A percentile compares a stretch with the other conserved stretches of the same genome.
These are phyloP conservation scores for Melanaphis sacchari DNA, from an alignment of 1,140 invertebrate genomes.

Conservation along the genomic window DNA sequence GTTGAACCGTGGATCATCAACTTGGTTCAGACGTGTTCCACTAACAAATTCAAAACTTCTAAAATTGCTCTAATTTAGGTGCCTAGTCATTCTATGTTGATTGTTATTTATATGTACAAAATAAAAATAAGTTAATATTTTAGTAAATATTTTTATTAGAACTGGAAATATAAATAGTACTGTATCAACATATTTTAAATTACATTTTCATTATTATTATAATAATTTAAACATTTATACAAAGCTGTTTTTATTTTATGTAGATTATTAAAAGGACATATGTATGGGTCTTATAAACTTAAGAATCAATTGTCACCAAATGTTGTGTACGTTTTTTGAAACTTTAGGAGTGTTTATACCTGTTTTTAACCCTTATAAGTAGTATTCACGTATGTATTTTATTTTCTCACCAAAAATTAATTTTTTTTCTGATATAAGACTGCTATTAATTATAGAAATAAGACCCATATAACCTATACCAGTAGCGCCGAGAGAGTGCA, in stretches of 20 bases:
- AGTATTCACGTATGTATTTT: background rate
- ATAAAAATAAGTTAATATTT: constrained; percentile 1
- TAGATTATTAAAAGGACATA: background rate
- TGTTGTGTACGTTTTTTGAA: background rate
- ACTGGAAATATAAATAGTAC: background rate
- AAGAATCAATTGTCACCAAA: background rate
- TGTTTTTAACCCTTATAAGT: background rate
- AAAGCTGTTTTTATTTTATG: background rate
- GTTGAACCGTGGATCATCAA: constrained; percentile 74
- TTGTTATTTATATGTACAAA: constrained; percentile 34
- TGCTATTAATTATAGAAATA: background rate
- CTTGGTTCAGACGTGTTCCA: constrained; percentile 61
- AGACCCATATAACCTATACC: too few relatives aligned
- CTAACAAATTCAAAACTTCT: constrained; percentile 16
- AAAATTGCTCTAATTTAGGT: constrained; percentile 12
- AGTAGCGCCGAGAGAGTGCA: too few relatives aligned
- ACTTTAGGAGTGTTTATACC: background rate
- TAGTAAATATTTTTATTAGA: constrained; percentile 8
- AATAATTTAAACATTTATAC: background rate
- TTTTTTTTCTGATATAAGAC: background rate
- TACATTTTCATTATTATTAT: background rate
- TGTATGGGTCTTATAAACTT: background rate
- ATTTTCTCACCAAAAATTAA: background rate
- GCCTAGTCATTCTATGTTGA: background rate
- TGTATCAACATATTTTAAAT: constrained; percentile 1